Percentiles rank a stretch among this genome's conserved stretches.
Conservation (phyloP, 2,113 vertebrate species). For the Antechinus flavipes region DNA sequence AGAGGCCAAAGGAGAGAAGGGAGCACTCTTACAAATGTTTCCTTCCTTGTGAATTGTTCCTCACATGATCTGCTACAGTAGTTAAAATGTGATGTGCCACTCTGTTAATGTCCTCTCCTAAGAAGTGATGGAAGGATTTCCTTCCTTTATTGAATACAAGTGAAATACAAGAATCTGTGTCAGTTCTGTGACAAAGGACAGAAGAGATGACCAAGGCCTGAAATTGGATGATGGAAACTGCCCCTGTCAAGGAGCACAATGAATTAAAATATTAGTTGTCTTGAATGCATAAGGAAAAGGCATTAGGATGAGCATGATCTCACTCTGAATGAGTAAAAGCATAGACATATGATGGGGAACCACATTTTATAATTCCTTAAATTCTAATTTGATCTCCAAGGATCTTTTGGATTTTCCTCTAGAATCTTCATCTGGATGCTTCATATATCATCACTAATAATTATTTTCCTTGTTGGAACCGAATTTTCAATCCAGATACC, state of each 20-base stretch:
- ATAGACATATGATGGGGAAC: neutral
- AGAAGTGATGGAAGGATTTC: neutral
- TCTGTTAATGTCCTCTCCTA: neutral
- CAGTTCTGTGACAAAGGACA: neutral
- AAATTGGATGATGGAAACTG: neutral
- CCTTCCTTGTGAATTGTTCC: neutral
- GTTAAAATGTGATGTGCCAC: neutral
- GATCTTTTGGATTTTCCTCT: neutral
- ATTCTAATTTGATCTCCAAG: neutral
- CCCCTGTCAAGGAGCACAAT: neutral
- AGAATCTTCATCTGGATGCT: neutral
- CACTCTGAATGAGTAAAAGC: neutral
- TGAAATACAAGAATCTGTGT: neutral
- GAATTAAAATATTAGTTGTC: neutral
- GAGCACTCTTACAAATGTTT: neutral
- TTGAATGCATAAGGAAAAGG: neutral
- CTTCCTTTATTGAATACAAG: neutral
- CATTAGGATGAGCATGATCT: neutral
- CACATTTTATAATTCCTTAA: neutral
- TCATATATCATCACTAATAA: slow-evolving; percentile 5
- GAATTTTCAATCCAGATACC: neutral
- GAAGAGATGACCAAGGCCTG: neutral
- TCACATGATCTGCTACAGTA: neutral
- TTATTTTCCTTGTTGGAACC: slow-evolving; percentile 24
- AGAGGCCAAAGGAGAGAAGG: neutral